These are phyloP conservation scores for Anolis sagrei DNA, from an alignment of 2,113 vertebrate species.

Conservation along the genomic window DNA sequence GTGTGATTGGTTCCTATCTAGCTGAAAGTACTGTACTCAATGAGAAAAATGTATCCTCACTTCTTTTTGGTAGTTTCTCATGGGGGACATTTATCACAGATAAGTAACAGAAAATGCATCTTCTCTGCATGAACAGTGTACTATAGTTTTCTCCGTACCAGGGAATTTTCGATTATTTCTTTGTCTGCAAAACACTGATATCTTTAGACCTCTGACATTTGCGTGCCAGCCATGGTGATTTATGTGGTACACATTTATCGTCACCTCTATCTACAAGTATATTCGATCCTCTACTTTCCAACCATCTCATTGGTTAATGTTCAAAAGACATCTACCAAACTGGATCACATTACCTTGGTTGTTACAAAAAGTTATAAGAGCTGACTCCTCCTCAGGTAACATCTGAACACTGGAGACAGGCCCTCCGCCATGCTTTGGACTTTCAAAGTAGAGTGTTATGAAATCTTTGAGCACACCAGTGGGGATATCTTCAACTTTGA, in stretches of 20 bases:
- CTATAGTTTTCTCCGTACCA: no score
- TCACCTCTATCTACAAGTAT: neutral
- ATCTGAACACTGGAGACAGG: conserved; percentile 57
- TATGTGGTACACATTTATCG: neutral
- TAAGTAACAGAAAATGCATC: no score
- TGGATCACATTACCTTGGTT: conserved; percentile 76
- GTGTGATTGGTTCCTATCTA: no score
- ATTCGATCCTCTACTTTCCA: neutral
- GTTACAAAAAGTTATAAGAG: conserved; percentile 82
- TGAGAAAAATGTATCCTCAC: no score
- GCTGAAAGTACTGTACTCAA: no score
- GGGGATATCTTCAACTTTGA: conserved; percentile 80
- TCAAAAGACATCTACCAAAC: conserved; percentile 7
- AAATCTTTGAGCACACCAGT: conserved; percentile 39
- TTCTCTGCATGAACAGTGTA: no score
- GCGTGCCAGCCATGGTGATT: neutral
- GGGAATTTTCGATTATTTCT: no score
- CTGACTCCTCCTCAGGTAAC: conserved; percentile 73
- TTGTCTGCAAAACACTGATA: no score
- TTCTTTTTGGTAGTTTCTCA: no score
- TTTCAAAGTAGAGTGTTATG: conserved; percentile 83
- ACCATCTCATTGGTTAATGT: neutral
- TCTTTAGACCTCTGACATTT: no score
- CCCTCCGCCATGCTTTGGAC: conserved; percentile 63
- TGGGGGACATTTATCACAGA: no score